Conservation (phyloP, 2,113 vertebrate genomes). For the Psettodes erumei region DNA sequence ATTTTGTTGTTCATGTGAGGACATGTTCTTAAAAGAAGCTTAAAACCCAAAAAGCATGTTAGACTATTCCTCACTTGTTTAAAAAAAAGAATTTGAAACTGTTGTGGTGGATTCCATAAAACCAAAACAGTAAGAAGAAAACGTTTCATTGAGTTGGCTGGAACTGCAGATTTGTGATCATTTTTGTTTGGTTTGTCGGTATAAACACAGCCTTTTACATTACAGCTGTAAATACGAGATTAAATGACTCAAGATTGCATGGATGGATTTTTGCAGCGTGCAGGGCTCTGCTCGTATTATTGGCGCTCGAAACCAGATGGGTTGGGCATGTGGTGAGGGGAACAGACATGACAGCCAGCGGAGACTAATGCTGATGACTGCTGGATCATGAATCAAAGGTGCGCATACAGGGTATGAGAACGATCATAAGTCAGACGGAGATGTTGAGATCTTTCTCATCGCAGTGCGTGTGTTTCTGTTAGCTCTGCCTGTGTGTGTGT, state of each 20-base stretch:
- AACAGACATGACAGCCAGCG: not conserved
- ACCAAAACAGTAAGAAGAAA: not conserved
- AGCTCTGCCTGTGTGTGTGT: not conserved
- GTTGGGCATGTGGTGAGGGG: not conserved
- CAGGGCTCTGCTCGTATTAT: not conserved
- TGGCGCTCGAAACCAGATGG: not conserved
- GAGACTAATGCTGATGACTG: not conserved
- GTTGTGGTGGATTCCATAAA: too few relatives aligned
- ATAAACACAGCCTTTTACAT: too few relatives aligned
- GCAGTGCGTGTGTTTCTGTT: not conserved
- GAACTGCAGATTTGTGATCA: too few relatives aligned
- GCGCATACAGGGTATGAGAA: constrained; percentile 13
- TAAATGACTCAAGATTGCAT: not conserved
- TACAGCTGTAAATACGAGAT: not conserved
- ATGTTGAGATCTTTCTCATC: not conserved
- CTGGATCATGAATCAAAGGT: constrained; percentile 27
- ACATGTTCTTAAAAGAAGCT: too few relatives aligned
- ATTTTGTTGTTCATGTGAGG: too few relatives aligned
- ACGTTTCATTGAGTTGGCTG: too few relatives aligned
- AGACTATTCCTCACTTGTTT: too few relatives aligned
- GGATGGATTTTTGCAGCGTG: not conserved
- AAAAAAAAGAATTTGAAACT: too few relatives aligned
- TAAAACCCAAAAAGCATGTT: too few relatives aligned
- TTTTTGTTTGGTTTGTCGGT: too few relatives aligned
- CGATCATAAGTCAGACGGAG: not conserved